Evolutionary conservation across 2,888 invertebrate genomes (phyloP).

Genomic region (Catocala fraxini): DNA sequence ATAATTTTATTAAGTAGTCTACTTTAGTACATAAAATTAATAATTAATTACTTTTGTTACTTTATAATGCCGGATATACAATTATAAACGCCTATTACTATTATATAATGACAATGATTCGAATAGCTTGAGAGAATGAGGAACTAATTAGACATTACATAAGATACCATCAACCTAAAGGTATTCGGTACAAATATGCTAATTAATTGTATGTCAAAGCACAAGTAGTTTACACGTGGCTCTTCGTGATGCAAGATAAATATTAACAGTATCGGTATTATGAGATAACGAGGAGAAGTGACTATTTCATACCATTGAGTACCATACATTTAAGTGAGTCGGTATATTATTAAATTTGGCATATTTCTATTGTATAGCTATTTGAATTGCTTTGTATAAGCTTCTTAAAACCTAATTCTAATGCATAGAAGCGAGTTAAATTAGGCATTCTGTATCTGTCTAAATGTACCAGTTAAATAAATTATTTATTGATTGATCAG

Average conservation of each 20-base stretch:
- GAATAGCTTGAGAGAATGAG: conserved; percentile 21
- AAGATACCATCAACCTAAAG: conserved; percentile 24
- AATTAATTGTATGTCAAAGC: conserved; percentile 28
- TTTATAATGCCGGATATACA: conserved; percentile 18
- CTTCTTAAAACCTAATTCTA: too few species aligned
- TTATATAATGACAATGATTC: conserved; percentile 29
- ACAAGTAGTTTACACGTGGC: not conserved
- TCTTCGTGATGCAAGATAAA: conserved; percentile 19
- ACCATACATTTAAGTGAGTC: too few species aligned
- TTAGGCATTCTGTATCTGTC: too few species aligned
- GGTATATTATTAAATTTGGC: too few species aligned
- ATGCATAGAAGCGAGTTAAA: too few species aligned
- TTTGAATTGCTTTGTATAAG: too few species aligned
- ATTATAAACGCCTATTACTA: conserved; percentile 25
- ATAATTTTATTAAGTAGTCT: conserved; percentile 15
- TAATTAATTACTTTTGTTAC: conserved; percentile 22
- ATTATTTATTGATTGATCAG: too few species aligned
- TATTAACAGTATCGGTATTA: not conserved
- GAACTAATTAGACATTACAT: conserved; percentile 38
- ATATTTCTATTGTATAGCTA: too few species aligned
- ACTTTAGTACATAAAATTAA: conserved; percentile 14
- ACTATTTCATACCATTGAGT: too few species aligned
- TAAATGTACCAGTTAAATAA: too few species aligned
- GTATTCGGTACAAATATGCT: conserved; percentile 32
- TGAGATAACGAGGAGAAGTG: not conserved